Conservation (phyloP, 2,113 vertebrate genomes). For the Oenanthe melanoleuca region DNA sequence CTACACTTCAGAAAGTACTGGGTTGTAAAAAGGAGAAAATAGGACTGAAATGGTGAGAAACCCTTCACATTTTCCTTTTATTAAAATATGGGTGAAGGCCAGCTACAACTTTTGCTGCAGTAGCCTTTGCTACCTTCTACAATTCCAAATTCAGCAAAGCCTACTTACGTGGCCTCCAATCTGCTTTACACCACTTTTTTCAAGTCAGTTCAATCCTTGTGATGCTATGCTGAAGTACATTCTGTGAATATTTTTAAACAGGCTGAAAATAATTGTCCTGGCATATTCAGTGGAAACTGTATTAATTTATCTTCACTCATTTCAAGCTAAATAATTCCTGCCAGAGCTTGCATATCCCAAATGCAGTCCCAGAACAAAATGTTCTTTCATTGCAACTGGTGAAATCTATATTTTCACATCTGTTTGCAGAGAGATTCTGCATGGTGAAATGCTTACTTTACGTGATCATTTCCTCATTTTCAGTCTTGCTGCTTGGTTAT, state of each 20-base stretch:
- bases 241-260: conserved; percentile 20
- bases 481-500: background rate
- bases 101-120: background rate
- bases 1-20: background rate
- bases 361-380: conserved; percentile 31
- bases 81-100: background rate
- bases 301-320: conserved; percentile 38
- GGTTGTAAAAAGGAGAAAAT: background rate
- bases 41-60: background rate
- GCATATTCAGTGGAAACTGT: conserved; percentile 37
- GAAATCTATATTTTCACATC: conserved; percentile 36
- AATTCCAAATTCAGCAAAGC: background rate
- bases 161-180: fast-evolving
- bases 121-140: background rate
- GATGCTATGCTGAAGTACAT: background rate
- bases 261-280: conserved; percentile 45
- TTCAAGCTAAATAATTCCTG: conserved; percentile 34
- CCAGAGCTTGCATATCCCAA: conserved; percentile 8
- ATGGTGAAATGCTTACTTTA: background rate
- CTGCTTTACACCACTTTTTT: background rate
- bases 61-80: background rate
- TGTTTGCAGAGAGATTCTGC: background rate
- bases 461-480: background rate
- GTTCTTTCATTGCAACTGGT: conserved; percentile 31
- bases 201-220: background rate